Percentiles rank a stretch among this genome's conserved stretches.
phyloP scores from a whole-genome alignment of 1,140 invertebrate genomes.

The Ctenoplectra terminalis region DNA sequence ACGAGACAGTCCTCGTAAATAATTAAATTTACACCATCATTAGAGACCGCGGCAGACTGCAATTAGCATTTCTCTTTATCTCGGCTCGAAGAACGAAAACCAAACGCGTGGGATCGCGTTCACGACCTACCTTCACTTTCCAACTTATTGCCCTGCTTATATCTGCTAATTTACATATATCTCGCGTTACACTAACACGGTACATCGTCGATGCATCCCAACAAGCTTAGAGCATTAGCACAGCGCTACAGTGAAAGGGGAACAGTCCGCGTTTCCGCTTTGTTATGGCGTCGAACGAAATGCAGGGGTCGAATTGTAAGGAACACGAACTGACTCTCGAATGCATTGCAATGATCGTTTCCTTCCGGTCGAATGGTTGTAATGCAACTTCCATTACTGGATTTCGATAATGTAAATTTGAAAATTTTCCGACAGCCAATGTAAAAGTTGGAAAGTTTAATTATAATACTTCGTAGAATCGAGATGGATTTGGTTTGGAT shows the following conservation, averaged over 20 bases:
- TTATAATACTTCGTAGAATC: too few species aligned
- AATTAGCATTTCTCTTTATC: constrained; percentile 26
- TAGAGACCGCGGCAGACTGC: not conserved
- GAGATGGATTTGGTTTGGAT: too few species aligned
- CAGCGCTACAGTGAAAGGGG: not conserved
- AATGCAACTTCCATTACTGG: not conserved
- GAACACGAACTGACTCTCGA: not conserved
- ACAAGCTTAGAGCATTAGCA: not conserved
- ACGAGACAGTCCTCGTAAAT: not conserved
- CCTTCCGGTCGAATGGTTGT: not conserved
- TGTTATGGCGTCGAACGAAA: not conserved
- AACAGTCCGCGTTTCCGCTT: not conserved
- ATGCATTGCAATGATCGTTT: not conserved
- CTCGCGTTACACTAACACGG: constrained; percentile 26
- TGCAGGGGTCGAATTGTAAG: not conserved
- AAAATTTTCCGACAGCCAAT: too few species aligned
- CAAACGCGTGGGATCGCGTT: not conserved
- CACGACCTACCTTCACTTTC: constrained; percentile 22
- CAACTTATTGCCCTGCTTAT: not conserved
- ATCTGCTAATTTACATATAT: constrained; percentile 15
- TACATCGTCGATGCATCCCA: not conserved
- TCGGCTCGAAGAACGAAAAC: not conserved
- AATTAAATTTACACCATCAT: not conserved
- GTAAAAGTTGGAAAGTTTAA: too few species aligned
- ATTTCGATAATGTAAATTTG: not conserved